Percentiles rank a stretch among this genome's conserved stretches.
Conservation (phyloP, 2,888 invertebrate species). For the Drosophila birchii region DNA sequence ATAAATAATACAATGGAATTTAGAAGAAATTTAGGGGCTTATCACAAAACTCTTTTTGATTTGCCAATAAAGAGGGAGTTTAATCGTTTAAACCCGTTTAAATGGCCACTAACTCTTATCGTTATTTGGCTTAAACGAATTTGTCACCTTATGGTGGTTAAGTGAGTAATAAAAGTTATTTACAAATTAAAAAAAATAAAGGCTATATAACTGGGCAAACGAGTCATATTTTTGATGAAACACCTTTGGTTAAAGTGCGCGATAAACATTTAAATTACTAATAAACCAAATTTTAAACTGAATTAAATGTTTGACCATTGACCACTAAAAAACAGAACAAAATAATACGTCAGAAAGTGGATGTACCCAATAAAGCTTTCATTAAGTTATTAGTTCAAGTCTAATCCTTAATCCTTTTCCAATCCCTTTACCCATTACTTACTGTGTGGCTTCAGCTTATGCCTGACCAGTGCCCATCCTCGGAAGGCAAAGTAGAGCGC, state of each 20-base stretch:
- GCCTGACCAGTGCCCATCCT: constrained; percentile 85
- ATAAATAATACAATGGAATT: no score
- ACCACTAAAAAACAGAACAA: no score
- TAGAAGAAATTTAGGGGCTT: no score
- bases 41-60: no score
- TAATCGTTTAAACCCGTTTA: neutral
- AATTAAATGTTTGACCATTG: neutral
- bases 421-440: constrained; percentile 35
- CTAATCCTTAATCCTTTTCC: neutral
- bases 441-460: constrained; percentile 68
- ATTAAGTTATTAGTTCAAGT: neutral
- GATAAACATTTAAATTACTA: neutral
- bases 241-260: neutral
- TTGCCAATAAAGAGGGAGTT: neutral
- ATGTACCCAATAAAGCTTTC: neutral
- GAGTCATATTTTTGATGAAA: neutral
- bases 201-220: neutral
- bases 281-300: neutral
- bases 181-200: neutral
- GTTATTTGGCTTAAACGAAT: constrained; percentile 1
- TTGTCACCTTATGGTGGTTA: constrained; percentile 1
- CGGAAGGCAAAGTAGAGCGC: constrained; percentile 84
- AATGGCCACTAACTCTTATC: constrained; percentile 1
- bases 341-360: neutral
- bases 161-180: neutral